These are phyloP conservation scores for Dicranocentrus wangi DNA, from an alignment of 2,888 invertebrate genomes.

Conservation along the genomic window DNA sequence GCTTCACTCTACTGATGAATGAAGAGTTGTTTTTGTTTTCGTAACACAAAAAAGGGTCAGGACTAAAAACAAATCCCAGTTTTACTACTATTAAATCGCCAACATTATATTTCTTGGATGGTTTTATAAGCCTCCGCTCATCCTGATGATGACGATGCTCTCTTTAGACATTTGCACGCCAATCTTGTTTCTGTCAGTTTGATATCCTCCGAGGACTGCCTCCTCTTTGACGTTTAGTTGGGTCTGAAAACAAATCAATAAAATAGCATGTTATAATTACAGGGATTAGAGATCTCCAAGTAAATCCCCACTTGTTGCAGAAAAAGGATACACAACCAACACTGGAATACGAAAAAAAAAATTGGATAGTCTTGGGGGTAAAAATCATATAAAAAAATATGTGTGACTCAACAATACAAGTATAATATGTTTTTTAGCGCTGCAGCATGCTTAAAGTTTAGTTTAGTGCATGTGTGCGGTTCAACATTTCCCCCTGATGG, in stretches of 20 bases:
- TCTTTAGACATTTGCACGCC: conserved; percentile 7
- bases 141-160: too few relatives aligned
- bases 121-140: not conserved
- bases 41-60: not conserved
- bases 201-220: not conserved
- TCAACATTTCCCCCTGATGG: too few relatives aligned
- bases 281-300: not conserved
- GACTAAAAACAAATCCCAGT: conserved; percentile 4
- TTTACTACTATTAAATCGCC: not conserved
- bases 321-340: too few relatives aligned
- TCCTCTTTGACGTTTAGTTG: conserved; percentile 20
- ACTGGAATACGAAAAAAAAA: too few relatives aligned
- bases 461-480: too few relatives aligned
- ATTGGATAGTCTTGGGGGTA: too few relatives aligned
- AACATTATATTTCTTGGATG: conserved; percentile 13
- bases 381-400: too few relatives aligned
- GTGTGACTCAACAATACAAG: too few relatives aligned
- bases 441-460: too few relatives aligned
- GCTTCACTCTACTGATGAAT: not conserved
- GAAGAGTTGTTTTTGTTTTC: not conserved
- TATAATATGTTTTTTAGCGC: too few relatives aligned
- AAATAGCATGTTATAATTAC: conserved; percentile 5
- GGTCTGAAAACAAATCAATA: conserved; percentile 32
- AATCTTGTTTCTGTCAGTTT: conserved; percentile 38
- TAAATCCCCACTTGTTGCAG: not conserved